These are phyloP conservation scores for Entomobrya multifasciata DNA, from an alignment of 2,888 invertebrate genomes.

Conservation along the genomic window DNA sequence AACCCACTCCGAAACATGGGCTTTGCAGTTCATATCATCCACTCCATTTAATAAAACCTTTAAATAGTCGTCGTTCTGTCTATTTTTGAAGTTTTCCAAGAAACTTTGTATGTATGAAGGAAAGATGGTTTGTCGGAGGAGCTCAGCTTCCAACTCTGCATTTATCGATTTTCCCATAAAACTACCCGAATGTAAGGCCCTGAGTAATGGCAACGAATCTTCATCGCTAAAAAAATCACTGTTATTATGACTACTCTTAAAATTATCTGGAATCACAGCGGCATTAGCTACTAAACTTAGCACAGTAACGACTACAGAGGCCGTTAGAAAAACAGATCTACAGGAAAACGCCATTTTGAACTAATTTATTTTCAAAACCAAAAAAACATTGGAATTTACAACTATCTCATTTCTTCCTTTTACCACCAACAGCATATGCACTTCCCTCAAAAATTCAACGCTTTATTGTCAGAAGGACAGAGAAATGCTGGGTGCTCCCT, in stretches of 20 bases:
- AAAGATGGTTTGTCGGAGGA: not conserved
- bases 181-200: too few species aligned
- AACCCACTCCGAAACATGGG: not conserved
- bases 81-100: not conserved
- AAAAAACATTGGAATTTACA: not conserved
- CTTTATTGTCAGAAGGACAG: too few species aligned
- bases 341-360: not conserved
- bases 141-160: not conserved
- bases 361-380: not conserved
- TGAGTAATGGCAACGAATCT: not conserved
- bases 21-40: not conserved
- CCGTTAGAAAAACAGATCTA: slow-evolving; percentile 1
- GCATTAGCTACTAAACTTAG: not conserved
- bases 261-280: not conserved
- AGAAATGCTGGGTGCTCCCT: too few species aligned
- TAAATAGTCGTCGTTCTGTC: not conserved
- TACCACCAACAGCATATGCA: not conserved
- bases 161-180: not conserved
- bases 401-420: slow-evolving; percentile 10
- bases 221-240: too few species aligned
- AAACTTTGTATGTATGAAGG: slow-evolving; percentile 34
- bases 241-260: not conserved
- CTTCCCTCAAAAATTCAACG: not conserved
- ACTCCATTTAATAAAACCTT: not conserved
- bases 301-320: too few species aligned